Evolutionary conservation across 1,140 invertebrate genomes (phyloP).

Genomic region (Drosophila rufa): DNA sequence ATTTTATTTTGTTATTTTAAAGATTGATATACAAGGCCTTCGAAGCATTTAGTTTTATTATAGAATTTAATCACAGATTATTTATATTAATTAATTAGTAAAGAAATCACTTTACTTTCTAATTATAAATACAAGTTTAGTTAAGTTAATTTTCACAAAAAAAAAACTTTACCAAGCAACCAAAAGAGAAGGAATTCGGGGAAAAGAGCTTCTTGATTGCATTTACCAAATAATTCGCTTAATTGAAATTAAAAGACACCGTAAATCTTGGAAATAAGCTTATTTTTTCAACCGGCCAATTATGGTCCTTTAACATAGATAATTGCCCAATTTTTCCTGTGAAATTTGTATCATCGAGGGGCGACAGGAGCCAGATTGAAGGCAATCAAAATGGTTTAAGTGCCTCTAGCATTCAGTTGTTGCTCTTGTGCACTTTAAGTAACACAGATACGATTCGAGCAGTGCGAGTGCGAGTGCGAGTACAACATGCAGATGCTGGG

Average conservation of each 20-base stretch:
- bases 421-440: constrained; percentile 40
- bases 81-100: too few relatives aligned
- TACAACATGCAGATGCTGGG: constrained; percentile 45
- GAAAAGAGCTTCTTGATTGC: background rate
- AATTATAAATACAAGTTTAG: too few relatives aligned
- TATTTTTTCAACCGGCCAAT: background rate
- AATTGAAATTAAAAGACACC: background rate
- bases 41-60: too few relatives aligned
- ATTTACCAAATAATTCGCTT: background rate
- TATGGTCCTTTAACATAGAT: constrained; percentile 6
- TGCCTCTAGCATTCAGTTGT: constrained; percentile 26
- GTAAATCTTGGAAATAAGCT: constrained; percentile 1
- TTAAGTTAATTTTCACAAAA: too few relatives aligned
- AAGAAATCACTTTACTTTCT: too few relatives aligned
- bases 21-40: too few relatives aligned
- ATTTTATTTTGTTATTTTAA: too few relatives aligned
- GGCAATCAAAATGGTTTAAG: constrained; percentile 47
- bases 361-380: constrained; percentile 12
- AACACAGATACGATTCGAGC: constrained; percentile 31
- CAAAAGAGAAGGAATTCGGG: too few relatives aligned
- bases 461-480: constrained; percentile 1
- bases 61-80: too few relatives aligned
- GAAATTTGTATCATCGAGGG: constrained; percentile 8
- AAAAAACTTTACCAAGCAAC: background rate
- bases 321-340: constrained; percentile 1